Evolutionary conservation across 1,140 invertebrate species (phyloP).

Genomic region (Leptoteleia sp.): DNA sequence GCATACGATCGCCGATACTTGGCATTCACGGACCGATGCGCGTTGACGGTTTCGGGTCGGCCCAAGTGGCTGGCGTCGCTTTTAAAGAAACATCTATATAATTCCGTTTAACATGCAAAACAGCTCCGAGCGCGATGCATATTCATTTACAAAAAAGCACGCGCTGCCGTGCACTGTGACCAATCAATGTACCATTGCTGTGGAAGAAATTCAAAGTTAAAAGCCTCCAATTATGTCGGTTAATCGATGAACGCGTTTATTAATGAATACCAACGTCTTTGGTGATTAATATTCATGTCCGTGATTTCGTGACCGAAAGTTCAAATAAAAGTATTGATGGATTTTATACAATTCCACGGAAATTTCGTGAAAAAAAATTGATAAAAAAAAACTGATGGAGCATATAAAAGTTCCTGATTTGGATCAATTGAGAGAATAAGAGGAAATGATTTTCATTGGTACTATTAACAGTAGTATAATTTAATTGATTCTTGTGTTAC

Average conservation of each 20-base stretch:
- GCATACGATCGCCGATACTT: conserved; percentile 29
- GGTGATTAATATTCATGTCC: conserved; percentile 6
- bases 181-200: conserved; percentile 28
- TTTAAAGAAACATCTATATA: conserved; percentile 46
- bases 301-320: too few species aligned
- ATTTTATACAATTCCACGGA: too few species aligned
- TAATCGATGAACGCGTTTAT: conserved; percentile 5
- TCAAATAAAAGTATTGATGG: too few species aligned
- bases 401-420: too few species aligned
- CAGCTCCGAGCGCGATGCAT: conserved; percentile 38
- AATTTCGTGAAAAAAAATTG: too few species aligned
- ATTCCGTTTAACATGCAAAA: conserved; percentile 61
- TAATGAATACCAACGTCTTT: conserved; percentile 10
- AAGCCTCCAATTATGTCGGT: conserved; percentile 9
- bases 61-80: conserved; percentile 8
- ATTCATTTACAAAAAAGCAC: conserved; percentile 59
- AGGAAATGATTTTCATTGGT: too few species aligned
- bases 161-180: conserved; percentile 18
- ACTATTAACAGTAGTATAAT: too few species aligned
- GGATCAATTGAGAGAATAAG: too few species aligned
- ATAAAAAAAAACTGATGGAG: too few species aligned
- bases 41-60: conserved; percentile 35
- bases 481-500: too few species aligned
- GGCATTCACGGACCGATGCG: conserved; percentile 28
- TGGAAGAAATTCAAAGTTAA: conserved; percentile 24